Evolutionary conservation across 2,888 invertebrate species (phyloP), one percentile per base, ranked within the genome.

Genomic region (Apocheima hispidaria): DNA sequence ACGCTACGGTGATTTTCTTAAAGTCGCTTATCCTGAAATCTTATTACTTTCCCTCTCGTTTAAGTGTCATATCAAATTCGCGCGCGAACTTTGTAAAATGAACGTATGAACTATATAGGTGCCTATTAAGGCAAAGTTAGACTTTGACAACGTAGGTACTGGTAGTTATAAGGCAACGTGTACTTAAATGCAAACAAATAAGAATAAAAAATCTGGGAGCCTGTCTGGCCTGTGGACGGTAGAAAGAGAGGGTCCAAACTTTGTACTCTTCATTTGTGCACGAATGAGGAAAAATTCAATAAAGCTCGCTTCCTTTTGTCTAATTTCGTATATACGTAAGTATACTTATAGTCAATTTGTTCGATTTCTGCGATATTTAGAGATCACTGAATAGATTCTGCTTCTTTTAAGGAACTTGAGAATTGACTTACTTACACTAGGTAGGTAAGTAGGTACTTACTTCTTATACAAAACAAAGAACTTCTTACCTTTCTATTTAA

Each of bases 221-320:
- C 74, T 72, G 75, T 81, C 79, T 78, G 79, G 71, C 76, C 74
- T 73, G 70, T 48, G 46, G 55, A 53, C 77, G 85, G 71, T 76
- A 77, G 88, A 90, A 78, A 88, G 88, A 87, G 91, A 90, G 73
- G 71, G 84, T 80, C 74, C 76, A 76, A 72, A 79, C 79, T 87
- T 84, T 84, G 87, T 84, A 81, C 90, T 90, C 87, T 84, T 88
- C 90, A 79, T 84, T 87, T 87, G 86, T 87, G 87, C 87, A 86
- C 85, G 86, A 88, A 87, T 90, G 86, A 88, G 85, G 88, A 88
- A 90, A 90, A 91, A 90, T 90, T 90, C 90, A 89, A 90, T 90
- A 90, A 90, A 86, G 84, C 84, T 82, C 82, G 86, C 85, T 86
- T 90, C 87, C 88, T 86, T 87, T 88, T 86, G 84, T 89, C 87